These are phyloP conservation scores for Etheostoma spectabile DNA, from an alignment of 2,113 vertebrate genomes.

Conservation along the genomic window DNA sequence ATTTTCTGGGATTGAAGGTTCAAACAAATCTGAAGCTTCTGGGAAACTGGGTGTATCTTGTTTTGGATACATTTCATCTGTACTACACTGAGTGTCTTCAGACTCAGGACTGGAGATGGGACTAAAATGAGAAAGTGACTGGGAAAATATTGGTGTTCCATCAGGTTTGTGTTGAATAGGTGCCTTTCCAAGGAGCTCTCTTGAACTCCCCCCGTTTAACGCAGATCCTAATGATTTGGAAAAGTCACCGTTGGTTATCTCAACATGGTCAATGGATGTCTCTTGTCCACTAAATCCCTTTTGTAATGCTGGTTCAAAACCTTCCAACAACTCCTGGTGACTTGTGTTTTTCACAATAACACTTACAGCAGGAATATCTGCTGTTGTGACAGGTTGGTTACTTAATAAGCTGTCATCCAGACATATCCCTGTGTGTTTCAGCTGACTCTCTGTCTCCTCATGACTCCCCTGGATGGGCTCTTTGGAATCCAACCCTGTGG, in stretches of 20 bases:
- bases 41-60: slow-evolving; percentile 86
- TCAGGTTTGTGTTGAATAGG: slow-evolving; percentile 84
- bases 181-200: slow-evolving; percentile 84
- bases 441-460: slow-evolving; percentile 89
- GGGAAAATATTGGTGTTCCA: slow-evolving; percentile 87
- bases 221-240: slow-evolving; percentile 88
- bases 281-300: slow-evolving; percentile 90
- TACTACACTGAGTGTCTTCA: slow-evolving; percentile 85
- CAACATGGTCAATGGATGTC: slow-evolving; percentile 78
- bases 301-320: slow-evolving; percentile 82
- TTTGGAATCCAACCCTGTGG: slow-evolving; percentile 94
- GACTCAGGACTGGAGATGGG: slow-evolving; percentile 93
- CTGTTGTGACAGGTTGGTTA: slow-evolving; percentile 81
- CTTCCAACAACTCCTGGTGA: slow-evolving; percentile 91
- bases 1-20: slow-evolving; percentile 83
- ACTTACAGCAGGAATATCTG: slow-evolving; percentile 91
- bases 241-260: slow-evolving; percentile 78
- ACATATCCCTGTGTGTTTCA: slow-evolving; percentile 89
- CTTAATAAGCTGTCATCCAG: slow-evolving; percentile 88
- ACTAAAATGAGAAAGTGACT: slow-evolving; percentile 91
- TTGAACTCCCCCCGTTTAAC: slow-evolving; percentile 89
- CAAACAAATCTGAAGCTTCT: slow-evolving; percentile 82
- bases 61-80: slow-evolving; percentile 82
- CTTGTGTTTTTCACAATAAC: slow-evolving; percentile 98
- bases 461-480: slow-evolving; percentile 90